These are phyloP conservation scores for Hydraecia micacea DNA, from an alignment of 2,888 invertebrate genomes.

Conservation along the genomic window DNA sequence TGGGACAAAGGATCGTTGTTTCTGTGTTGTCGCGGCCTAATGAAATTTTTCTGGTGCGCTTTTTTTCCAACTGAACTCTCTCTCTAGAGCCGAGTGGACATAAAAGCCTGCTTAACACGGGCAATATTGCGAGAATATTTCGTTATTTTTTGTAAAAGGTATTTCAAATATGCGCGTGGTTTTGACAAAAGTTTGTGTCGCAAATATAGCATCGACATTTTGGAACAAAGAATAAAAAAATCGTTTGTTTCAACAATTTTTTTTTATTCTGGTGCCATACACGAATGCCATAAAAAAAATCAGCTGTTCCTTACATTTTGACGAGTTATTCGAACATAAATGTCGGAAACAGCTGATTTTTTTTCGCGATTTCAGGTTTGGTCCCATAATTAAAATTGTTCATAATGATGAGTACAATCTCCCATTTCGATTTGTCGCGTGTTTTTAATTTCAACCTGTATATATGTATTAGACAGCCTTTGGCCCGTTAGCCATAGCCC, in stretches of 20 bases:
- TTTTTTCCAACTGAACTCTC: slow-evolving; percentile 66
- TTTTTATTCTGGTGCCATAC: background rate
- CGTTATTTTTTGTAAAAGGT: slow-evolving; percentile 19
- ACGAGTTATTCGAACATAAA: too few species aligned
- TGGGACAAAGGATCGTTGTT: slow-evolving; percentile 86
- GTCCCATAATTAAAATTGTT: too few species aligned
- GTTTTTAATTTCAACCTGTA: too few species aligned
- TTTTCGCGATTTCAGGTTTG: too few species aligned
- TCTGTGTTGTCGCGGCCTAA: slow-evolving; percentile 82
- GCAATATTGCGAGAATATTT: slow-evolving; percentile 33
- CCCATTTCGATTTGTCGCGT: too few species aligned
- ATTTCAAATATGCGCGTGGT: slow-evolving; percentile 30
- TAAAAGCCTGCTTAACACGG: slow-evolving; percentile 40
- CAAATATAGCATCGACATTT: slow-evolving; percentile 4
- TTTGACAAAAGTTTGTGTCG: slow-evolving; percentile 15
- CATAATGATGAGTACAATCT: too few species aligned
- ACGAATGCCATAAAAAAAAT: too few species aligned
- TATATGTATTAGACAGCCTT: background rate
- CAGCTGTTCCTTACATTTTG: too few species aligned
- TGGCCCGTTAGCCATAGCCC: background rate
- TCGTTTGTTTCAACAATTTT: background rate
- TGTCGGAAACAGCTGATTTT: too few species aligned
- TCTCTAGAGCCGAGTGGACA: slow-evolving; percentile 41
- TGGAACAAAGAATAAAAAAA: slow-evolving; percentile 7
- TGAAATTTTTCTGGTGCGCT: slow-evolving; percentile 81